These are phyloP conservation scores for Zaprionus africanus DNA, from an alignment of 1,140 invertebrate species.

Conservation along the genomic window DNA sequence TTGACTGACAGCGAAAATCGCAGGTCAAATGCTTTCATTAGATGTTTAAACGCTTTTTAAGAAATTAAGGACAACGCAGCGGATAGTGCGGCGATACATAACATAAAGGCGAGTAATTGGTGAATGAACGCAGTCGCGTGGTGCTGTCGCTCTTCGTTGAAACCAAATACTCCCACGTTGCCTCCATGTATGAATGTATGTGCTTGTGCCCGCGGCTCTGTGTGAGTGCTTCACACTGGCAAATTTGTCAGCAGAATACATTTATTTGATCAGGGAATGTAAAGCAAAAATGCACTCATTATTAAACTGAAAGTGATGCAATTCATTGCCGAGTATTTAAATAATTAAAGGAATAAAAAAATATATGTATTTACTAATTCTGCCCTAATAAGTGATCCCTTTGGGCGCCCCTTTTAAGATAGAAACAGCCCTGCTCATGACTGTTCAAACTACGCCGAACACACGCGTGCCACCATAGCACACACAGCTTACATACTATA, in stretches of 20 bases:
- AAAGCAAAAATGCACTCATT: neutral
- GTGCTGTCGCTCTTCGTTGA: conserved; percentile 5
- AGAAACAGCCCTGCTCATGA: conserved; percentile 55
- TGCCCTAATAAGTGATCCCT: neutral
- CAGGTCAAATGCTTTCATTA: conserved; percentile 75
- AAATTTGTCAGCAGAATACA: neutral
- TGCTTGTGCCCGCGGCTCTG: neutral
- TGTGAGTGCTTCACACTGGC: neutral
- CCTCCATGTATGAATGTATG: neutral
- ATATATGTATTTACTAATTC: neutral
- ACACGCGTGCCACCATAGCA: conserved; percentile 47
- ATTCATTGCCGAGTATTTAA: neutral
- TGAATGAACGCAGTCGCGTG: conserved; percentile 61
- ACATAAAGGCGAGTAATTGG: conserved; percentile 68
- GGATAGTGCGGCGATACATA: conserved; percentile 52
- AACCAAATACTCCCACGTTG: conserved; percentile 13
- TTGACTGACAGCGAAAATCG: conserved; percentile 62
- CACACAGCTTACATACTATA: conserved; percentile 22
- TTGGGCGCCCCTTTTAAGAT: conserved; percentile 1
- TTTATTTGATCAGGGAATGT: neutral
- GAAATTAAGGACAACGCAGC: conserved; percentile 78
- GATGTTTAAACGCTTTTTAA: conserved; percentile 81
- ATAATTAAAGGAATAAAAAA: neutral
- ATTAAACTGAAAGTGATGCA: neutral
- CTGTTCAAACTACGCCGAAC: conserved; percentile 49